Percentiles rank a stretch among this genome's conserved stretches.
These are phyloP conservation scores for Todiramphus saurophagus DNA, from an alignment of 2,113 vertebrate species.

Conservation along the genomic window DNA sequence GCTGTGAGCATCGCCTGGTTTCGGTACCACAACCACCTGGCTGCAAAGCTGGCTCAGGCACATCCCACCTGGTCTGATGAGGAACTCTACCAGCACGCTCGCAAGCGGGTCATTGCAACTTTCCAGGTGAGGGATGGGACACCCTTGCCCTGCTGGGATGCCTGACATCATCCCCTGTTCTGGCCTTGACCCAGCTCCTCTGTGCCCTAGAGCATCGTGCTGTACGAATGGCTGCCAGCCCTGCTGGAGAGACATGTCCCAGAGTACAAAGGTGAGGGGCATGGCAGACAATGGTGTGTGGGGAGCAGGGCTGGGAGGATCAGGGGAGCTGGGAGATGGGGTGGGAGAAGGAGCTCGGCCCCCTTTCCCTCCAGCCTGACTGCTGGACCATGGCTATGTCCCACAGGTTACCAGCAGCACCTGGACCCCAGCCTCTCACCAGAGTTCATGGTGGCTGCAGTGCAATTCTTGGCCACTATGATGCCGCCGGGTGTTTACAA, in stretches of 20 bases:
- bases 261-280: conserved; percentile 79
- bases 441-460: conserved; percentile 74
- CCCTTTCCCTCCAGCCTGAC: neutral
- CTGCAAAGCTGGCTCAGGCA: conserved; percentile 63
- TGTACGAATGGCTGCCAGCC: conserved; percentile 91
- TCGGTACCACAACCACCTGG: conserved; percentile 90
- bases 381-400: neutral
- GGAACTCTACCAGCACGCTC: conserved; percentile 87
- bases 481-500: conserved; percentile 86
- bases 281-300: accelerated
- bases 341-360: neutral
- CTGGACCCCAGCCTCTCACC: conserved; percentile 82
- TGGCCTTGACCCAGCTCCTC: neutral
- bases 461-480: conserved; percentile 81
- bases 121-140: conserved; percentile 82
- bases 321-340: neutral
- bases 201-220: conserved; percentile 80
- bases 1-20: conserved; percentile 89
- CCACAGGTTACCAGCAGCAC: conserved; percentile 83
- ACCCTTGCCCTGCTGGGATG: accelerated
- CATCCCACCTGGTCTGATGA: conserved; percentile 87
- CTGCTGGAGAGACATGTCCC: conserved; percentile 66
- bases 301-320: neutral
- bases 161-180: accelerated
- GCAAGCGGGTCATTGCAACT: conserved; percentile 87